Conservation (phyloP, 1,140 invertebrate genomes). For the Heliconius hermathena region DNA sequence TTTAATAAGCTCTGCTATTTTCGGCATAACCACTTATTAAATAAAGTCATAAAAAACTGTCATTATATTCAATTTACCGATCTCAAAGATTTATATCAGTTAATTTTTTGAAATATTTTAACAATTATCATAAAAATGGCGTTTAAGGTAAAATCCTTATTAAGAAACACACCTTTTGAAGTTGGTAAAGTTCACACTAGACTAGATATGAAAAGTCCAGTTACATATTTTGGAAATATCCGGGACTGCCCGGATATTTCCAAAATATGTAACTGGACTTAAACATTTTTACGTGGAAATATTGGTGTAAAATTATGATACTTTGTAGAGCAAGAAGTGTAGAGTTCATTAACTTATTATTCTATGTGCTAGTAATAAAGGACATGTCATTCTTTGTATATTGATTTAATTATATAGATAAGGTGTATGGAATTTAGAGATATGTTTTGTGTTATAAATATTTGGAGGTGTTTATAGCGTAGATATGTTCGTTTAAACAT, state of each 20-base stretch:
- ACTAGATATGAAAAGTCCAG: not conserved
- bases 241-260: not conserved
- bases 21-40: not conserved
- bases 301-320: no score
- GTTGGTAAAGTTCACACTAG: not conserved
- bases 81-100: not conserved
- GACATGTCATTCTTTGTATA: no score
- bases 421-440: no score
- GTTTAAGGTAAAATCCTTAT: not conserved
- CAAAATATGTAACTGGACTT: not conserved
- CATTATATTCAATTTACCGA: not conserved
- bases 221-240: no score
- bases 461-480: no score
- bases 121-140: conserved; percentile 2
- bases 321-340: no score
- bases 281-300: not conserved
- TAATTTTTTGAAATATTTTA: not conserved
- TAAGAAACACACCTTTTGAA: not conserved
- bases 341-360: no score
- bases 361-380: no score
- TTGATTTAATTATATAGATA: no score
- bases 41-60: not conserved
- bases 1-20: not conserved
- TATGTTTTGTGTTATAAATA: no score
- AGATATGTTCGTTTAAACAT: no score